Conservation (phyloP, 2,113 vertebrate genomes). For the Mastomys coucha region DNA sequence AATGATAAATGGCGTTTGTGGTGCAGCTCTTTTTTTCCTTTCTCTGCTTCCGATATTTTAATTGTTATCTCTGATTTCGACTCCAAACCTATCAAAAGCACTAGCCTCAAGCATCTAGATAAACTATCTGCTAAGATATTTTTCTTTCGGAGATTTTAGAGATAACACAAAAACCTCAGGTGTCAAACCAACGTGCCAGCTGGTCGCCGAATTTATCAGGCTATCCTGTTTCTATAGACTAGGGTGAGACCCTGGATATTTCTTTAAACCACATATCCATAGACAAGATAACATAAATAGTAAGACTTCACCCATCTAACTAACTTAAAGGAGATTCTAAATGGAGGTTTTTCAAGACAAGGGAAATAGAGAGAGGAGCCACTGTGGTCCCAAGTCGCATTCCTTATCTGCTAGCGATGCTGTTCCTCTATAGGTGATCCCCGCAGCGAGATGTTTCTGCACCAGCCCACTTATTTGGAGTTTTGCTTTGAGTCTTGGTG, state of each 20-base stretch:
- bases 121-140: background rate
- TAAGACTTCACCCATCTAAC: background rate
- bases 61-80: background rate
- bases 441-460: background rate
- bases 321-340: constrained; percentile 8
- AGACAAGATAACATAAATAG: background rate
- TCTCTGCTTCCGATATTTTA: background rate
- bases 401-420: background rate
- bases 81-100: background rate
- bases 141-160: background rate
- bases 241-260: background rate
- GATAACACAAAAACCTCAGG: background rate
- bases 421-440: background rate
- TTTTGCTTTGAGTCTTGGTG: background rate
- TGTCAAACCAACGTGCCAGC: background rate
- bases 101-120: background rate
- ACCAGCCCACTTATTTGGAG: background rate
- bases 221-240: background rate
- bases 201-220: background rate
- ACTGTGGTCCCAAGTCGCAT: background rate
- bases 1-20: background rate
- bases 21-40: background rate
- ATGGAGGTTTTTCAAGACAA: fast-evolving
- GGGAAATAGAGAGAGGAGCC: background rate
- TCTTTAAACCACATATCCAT: background rate